Conservation (phyloP, 2,113 vertebrate genomes). For the Podocnemis expansa region DNA sequence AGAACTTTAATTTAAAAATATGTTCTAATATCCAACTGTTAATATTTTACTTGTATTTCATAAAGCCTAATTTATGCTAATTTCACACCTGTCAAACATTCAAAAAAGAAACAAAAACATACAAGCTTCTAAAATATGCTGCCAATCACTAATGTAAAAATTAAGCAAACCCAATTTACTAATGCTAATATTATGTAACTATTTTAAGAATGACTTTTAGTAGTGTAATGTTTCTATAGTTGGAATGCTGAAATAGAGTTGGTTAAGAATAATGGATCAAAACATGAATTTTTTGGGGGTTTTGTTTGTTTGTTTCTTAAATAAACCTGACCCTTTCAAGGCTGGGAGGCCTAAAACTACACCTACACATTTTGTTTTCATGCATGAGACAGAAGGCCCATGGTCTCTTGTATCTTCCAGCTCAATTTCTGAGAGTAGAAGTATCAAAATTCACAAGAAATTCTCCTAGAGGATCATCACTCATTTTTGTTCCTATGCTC, state of each 20-base stretch:
- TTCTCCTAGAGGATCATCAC: background rate
- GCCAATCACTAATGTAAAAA: background rate
- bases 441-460: background rate
- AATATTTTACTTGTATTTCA: constrained; percentile 9
- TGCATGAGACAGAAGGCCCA: rapidly evolving
- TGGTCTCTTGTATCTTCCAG: background rate
- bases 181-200: background rate
- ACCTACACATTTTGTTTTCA: background rate
- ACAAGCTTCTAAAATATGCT: background rate
- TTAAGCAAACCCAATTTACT: background rate
- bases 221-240: background rate
- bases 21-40: constrained; percentile 1
- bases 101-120: constrained; percentile 24
- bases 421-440: background rate
- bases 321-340: background rate
- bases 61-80: constrained; percentile 17
- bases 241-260: background rate
- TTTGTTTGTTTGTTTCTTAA: too few species aligned
- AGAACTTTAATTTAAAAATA: background rate
- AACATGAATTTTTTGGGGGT: background rate
- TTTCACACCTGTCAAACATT: constrained; percentile 26
- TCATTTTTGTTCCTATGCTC: too few species aligned
- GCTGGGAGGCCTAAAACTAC: background rate
- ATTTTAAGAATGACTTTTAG: background rate
- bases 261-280: background rate